These are phyloP conservation scores for Sorex maritimensis DNA, from an alignment of 2,797 vertebrate species.

Conservation along the genomic window DNA sequence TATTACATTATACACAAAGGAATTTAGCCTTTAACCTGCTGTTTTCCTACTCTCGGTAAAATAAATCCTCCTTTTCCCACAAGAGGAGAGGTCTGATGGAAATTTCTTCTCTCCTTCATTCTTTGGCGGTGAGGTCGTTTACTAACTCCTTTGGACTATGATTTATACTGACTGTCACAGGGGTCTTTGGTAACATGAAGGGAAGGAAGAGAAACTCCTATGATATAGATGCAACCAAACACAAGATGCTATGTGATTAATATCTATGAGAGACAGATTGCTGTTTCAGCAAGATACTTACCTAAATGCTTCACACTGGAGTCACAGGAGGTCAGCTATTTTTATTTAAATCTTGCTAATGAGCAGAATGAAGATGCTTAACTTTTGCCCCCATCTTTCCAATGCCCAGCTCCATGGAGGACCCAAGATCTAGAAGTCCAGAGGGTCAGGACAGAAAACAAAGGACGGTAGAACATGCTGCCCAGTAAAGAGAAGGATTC, in stretches of 20 bases:
- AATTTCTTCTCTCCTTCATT: conserved; percentile 71
- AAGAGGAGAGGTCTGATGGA: conserved; percentile 26
- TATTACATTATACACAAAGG: conserved; percentile 73
- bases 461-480: not conserved
- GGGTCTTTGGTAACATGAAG: conserved; percentile 22
- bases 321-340: not conserved
- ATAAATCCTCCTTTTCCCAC: conserved; percentile 71
- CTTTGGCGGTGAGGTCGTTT: conserved; percentile 29
- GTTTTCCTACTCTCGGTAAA: conserved; percentile 51
- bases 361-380: not conserved
- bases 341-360: not conserved
- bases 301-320: not conserved
- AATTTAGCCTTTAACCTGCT: conserved; percentile 80
- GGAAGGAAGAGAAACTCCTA: not conserved
- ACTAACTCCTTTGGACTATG: conserved; percentile 2
- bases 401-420: not conserved
- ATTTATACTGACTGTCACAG: conserved; percentile 51
- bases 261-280: not conserved
- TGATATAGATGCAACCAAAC: conserved; percentile 14
- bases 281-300: not conserved
- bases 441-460: not conserved
- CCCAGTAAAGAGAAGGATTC: not conserved
- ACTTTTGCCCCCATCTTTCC: not conserved
- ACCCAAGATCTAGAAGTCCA: not conserved
- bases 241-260: not conserved